Conservation (phyloP, 2,797 vertebrate genomes). For the Sitta carolinensis region DNA sequence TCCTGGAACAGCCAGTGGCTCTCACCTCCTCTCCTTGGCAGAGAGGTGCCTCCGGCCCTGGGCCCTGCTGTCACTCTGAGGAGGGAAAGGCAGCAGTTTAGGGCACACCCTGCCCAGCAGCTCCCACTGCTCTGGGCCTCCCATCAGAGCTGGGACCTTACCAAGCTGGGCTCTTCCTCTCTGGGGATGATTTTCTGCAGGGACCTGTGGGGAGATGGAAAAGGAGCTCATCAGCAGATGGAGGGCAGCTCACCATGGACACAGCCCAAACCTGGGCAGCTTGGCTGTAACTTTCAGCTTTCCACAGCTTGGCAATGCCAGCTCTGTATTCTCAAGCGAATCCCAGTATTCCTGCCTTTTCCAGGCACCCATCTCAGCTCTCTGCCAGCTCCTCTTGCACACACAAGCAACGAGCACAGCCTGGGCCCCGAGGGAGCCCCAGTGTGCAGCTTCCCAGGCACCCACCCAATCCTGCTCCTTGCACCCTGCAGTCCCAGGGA, state of each 20-base stretch:
- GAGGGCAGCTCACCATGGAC: rapidly evolving
- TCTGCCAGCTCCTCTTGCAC: background rate
- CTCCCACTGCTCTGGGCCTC: background rate
- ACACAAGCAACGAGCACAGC: background rate
- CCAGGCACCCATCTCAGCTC: background rate
- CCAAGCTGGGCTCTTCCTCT: conserved; percentile 77
- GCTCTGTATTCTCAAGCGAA: background rate
- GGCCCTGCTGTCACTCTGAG: conserved; percentile 79
- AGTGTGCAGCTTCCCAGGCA: background rate
- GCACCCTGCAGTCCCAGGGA: background rate
- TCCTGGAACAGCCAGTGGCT: background rate
- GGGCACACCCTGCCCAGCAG: background rate
- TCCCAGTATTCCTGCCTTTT: too few relatives aligned
- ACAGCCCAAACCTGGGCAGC: rapidly evolving
- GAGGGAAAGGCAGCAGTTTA: conserved; percentile 27
- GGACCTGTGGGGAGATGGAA: conserved; percentile 65
- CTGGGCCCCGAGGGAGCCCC: background rate
- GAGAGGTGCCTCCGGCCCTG: conserved; percentile 88
- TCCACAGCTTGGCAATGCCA: background rate
- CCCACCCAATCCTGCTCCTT: background rate
- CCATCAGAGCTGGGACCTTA: conserved; percentile 50
- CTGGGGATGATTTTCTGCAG: conserved; percentile 72
- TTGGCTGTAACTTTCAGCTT: rapidly evolving
- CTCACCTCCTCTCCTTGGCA: conserved; percentile 93
- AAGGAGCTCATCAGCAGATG: background rate